Evolutionary conservation across 2,797 vertebrate species (phyloP), one percentile per base, ranked within the genome.

Genomic region (Ceyx erithaca): DNA sequence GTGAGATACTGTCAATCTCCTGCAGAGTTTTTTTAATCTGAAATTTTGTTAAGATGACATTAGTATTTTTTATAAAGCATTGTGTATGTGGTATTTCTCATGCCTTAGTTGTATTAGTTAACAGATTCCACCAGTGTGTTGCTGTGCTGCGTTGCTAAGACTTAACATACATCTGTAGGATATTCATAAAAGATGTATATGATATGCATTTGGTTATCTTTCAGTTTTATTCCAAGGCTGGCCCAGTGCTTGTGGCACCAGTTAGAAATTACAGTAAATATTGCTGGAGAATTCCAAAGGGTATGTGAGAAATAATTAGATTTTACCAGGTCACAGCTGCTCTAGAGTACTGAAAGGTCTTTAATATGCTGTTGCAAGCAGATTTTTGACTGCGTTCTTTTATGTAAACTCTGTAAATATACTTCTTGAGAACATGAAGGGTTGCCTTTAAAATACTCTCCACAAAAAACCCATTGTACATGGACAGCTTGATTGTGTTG

Each of bases 291-390:
- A 96, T 97, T 97, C 95, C 85, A 93, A 95, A 64, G 85, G 89
- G 73, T 94, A 85, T 81, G 85, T 88, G 81, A 96, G 90, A 97
- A 97, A 98, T 97, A 97, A 97, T 97, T 97, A 95, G 93, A 95
- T 98, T 98, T 97, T 96, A 95, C 77, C 96, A 90, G 89, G 96
- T 97, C 92, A 95, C 93, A 96, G 90, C 96, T 96, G 93, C 92
- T 93, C 90, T 94, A 80, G 87, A 95, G 94, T 96, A 95, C 89
- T 86, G 84, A 97, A 96, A 95, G 84, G 57, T 87, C 90, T 90
- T 95, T 92, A 89, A 94, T 96, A 70, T 88, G 76, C 80, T 91
- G 57, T 90, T 83, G 95, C 87, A 95, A 96, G 95, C 92, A 89
- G 46, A 89, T 94, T 92, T 96, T 96, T 61, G 48, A 75, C 91